Conservation (phyloP, 2,113 vertebrate genomes). For the Rallus limicola region DNA sequence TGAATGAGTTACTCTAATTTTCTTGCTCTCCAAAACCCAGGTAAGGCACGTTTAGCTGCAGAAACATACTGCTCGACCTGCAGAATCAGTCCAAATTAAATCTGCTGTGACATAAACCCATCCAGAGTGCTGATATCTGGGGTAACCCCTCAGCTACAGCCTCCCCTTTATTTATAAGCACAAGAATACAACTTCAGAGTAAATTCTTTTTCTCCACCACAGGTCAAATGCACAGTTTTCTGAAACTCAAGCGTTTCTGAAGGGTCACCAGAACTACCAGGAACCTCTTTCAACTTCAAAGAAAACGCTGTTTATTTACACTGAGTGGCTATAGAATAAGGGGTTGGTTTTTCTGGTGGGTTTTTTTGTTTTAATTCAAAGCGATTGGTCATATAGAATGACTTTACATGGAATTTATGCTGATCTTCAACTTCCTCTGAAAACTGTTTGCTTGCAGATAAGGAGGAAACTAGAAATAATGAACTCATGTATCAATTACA, state of each 20-base stretch:
- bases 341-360: too few species aligned
- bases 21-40: background rate
- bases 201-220: background rate
- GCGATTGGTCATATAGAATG: background rate
- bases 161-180: background rate
- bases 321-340: background rate
- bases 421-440: conserved; percentile 22
- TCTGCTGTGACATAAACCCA: background rate
- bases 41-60: background rate
- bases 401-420: background rate
- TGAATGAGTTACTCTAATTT: background rate
- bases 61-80: background rate
- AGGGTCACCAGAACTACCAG: background rate
- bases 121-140: background rate
- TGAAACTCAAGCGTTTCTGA: background rate
- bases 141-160: background rate
- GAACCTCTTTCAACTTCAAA: conserved; percentile 30
- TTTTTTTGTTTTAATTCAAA: background rate
- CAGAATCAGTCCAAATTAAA: background rate
- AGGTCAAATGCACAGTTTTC: background rate
- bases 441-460: conserved; percentile 33
- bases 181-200: background rate
- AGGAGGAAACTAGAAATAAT: conserved; percentile 49
- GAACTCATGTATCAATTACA: conserved; percentile 18
- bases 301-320: conserved; percentile 22